Percentiles rank a stretch among this genome's conserved stretches.
Conservation (phyloP, 2,888 invertebrate species). For the Junonia oenone region DNA sequence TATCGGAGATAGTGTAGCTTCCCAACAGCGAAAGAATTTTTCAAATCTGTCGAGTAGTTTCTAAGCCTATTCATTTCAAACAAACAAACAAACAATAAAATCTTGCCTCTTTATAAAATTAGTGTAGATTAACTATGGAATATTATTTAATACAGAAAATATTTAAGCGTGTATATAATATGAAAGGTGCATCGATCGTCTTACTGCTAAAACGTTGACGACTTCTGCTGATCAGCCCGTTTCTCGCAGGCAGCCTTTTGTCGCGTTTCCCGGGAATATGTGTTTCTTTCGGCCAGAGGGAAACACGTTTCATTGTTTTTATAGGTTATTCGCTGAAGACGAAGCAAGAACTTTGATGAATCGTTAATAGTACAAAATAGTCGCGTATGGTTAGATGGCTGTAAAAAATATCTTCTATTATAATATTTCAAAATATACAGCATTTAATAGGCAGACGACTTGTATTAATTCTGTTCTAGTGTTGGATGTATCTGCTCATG, state of each 20-base stretch:
- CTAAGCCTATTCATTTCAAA: no score
- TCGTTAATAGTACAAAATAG: background rate
- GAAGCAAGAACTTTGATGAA: background rate
- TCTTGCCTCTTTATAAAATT: no score
- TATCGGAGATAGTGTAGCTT: no score
- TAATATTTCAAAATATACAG: no score
- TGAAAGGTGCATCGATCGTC: constrained; percentile 38
- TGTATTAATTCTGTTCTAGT: no score
- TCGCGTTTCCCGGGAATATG: constrained; percentile 38
- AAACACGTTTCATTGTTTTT: constrained; percentile 35
- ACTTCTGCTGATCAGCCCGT: constrained; percentile 32
- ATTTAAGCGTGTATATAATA: constrained; percentile 8
- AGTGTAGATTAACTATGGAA: no score
- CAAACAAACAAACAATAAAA: no score
- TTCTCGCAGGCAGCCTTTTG: constrained; percentile 36
- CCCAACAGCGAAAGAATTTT: no score
- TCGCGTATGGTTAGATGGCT: background rate
- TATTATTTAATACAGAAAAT: no score
- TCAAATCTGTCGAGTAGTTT: no score
- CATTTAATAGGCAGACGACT: no score
- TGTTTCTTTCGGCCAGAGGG: constrained; percentile 31
- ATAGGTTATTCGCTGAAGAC: constrained; percentile 34
- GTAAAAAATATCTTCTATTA: background rate
- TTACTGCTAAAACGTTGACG: constrained; percentile 48
- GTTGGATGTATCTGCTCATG: no score